Conservation (phyloP, 2,888 invertebrate species). For the Morinoia aosen region DNA sequence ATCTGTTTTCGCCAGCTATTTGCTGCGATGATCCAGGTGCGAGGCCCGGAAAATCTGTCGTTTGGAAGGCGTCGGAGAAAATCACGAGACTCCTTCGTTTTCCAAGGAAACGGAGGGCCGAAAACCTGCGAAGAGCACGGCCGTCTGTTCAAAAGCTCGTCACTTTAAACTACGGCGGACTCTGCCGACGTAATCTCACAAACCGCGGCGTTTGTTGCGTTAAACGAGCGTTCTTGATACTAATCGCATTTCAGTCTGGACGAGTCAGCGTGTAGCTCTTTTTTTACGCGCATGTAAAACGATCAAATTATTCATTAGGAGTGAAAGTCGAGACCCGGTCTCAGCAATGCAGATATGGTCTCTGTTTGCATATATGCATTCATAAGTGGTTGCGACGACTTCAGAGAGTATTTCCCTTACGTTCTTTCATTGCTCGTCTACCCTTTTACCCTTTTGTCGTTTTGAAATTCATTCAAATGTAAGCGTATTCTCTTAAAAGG, state of each 20-base stretch:
- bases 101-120: background rate
- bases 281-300: constrained; percentile 17
- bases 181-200: background rate
- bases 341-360: constrained; percentile 7
- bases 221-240: constrained; percentile 27
- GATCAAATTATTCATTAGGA: constrained; percentile 10
- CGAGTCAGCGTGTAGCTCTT: background rate
- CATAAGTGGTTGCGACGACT: background rate
- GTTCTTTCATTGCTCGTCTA: background rate
- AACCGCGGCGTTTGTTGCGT: constrained; percentile 5
- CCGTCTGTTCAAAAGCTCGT: constrained; percentile 2
- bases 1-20: constrained; percentile 9
- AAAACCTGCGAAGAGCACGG: background rate
- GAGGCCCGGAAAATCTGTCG: constrained; percentile 20
- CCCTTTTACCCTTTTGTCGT: background rate
- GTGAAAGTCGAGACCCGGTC: background rate
- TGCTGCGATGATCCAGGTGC: constrained; percentile 15
- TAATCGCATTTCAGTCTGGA: constrained; percentile 8
- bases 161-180: background rate
- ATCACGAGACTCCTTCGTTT: constrained; percentile 20
- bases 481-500: background rate
- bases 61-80: background rate
- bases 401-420: background rate
- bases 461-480: background rate
- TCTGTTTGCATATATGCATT: constrained; percentile 7